Evolutionary conservation across 2,113 vertebrate genomes (phyloP).

Genomic region (Protobothrops flavoviridis): DNA sequence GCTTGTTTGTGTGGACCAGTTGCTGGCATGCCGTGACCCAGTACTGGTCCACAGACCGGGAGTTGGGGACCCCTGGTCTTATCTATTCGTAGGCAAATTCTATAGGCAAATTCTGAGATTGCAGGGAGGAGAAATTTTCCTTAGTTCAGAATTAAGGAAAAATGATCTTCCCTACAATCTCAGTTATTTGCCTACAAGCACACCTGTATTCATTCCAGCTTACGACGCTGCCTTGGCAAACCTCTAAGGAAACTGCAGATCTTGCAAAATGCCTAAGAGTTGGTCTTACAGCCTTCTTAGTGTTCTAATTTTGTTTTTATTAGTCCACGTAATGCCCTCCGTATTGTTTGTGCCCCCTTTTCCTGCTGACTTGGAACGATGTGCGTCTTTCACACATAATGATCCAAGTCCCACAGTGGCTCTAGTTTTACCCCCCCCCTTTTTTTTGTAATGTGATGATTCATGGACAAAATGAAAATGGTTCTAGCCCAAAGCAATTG

Average conservation of each 20-base stretch:
- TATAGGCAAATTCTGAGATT: neutral
- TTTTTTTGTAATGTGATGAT: slow-evolving; percentile 45
- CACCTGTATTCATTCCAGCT: slow-evolving; percentile 12
- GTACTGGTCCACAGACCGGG: too few species aligned
- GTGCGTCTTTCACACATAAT: neutral
- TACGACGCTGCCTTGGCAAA: neutral
- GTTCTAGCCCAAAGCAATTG: slow-evolving; percentile 41
- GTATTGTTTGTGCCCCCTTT: slow-evolving; percentile 19
- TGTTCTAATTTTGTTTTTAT: slow-evolving; percentile 47
- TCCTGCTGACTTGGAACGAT: slow-evolving; percentile 50
- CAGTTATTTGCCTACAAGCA: neutral
- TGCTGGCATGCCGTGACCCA: too few species aligned
- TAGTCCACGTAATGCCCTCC: slow-evolving; percentile 30
- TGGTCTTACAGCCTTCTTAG: neutral
- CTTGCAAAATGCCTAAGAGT: slow-evolving; percentile 34
- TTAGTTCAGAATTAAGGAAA: neutral
- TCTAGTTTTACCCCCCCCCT: neutral
- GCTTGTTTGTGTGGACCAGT: too few species aligned
- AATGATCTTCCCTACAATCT: neutral
- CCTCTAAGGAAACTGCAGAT: slow-evolving; percentile 40
- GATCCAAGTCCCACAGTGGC: slow-evolving; percentile 34
- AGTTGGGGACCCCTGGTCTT: too few species aligned
- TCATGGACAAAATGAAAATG: slow-evolving; percentile 25
- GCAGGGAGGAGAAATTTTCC: neutral
- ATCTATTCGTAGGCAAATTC: neutral